Conservation (phyloP, 2,888 invertebrate genomes). For the Hirtodrosophila alboralis region DNA sequence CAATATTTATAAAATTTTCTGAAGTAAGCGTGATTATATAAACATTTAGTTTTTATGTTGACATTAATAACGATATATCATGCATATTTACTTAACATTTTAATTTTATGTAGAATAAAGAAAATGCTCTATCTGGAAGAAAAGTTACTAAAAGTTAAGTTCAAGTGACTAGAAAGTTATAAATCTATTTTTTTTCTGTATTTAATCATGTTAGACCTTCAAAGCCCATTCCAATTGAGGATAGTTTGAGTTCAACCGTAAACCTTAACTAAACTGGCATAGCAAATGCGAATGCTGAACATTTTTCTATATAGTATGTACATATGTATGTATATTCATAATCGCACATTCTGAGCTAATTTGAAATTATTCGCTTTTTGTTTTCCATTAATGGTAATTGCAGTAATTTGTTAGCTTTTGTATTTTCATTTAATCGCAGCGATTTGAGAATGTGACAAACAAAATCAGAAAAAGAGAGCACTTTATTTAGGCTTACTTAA, state of each 20-base stretch:
- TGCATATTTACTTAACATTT: too few relatives aligned
- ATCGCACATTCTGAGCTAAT: conserved; percentile 23
- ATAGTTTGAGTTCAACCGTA: not conserved
- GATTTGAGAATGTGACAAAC: conserved; percentile 18
- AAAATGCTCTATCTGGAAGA: too few relatives aligned
- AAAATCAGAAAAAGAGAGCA: not conserved
- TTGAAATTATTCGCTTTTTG: conserved; percentile 50
- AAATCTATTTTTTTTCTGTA: too few relatives aligned
- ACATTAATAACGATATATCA: not conserved
- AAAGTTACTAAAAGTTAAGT: too few relatives aligned
- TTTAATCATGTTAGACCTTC: too few relatives aligned
- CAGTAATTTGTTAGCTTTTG: conserved; percentile 60
- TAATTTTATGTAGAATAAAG: too few relatives aligned
- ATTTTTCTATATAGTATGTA: too few relatives aligned
- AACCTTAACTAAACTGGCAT: not conserved
- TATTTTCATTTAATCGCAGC: conserved; percentile 54
- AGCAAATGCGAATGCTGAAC: not conserved
- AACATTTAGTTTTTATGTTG: not conserved
- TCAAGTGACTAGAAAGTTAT: too few relatives aligned
- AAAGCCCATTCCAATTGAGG: not conserved
- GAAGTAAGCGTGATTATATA: too few relatives aligned
- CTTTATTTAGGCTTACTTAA: not conserved
- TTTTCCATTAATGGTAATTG: conserved; percentile 63
- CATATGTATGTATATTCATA: too few relatives aligned
- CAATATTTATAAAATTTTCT: too few relatives aligned